phyloP scores from a whole-genome alignment of 2,888 invertebrate genomes.

The Aspidiotus rigidus region DNA sequence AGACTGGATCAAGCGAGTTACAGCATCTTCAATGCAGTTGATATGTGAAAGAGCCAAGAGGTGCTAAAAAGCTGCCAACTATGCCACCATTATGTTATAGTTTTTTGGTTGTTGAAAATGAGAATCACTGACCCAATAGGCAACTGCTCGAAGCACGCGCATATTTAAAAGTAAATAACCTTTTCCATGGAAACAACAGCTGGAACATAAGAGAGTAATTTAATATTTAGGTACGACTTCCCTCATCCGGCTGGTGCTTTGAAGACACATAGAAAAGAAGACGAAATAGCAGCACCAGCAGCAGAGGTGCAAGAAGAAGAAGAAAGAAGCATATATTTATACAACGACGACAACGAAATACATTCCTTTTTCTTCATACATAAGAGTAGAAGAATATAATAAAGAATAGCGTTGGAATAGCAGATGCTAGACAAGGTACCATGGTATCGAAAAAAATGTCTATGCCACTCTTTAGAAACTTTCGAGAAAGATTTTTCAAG shows the following conservation, averaged over 20 bases:
- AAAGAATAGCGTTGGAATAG: neutral
- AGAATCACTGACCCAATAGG: slow-evolving; percentile 16
- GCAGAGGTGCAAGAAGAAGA: neutral
- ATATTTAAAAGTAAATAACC: slow-evolving; percentile 18
- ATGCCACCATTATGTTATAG: no score
- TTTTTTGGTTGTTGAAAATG: neutral
- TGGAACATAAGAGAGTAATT: slow-evolving; percentile 17
- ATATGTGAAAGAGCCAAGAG: no score
- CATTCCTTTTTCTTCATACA: slow-evolving; percentile 11
- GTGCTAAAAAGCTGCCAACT: no score
- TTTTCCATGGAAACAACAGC: slow-evolving; percentile 15
- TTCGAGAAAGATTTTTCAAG: neutral
- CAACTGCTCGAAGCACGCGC: slow-evolving; percentile 12
- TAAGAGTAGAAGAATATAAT: slow-evolving; percentile 6
- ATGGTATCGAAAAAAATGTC: neutral
- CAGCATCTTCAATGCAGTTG: no score
- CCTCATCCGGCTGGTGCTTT: slow-evolving; percentile 19
- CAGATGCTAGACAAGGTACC: slow-evolving; percentile 18
- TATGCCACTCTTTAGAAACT: neutral
- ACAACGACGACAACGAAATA: neutral
- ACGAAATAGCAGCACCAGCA: no score
- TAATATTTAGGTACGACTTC: slow-evolving; percentile 13
- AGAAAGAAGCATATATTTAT: neutral
- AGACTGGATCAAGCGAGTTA: no score
- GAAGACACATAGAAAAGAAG: neutral